phyloP scores from a whole-genome alignment of 2,797 vertebrate genomes.

The Scolopax bukidnonensis region DNA sequence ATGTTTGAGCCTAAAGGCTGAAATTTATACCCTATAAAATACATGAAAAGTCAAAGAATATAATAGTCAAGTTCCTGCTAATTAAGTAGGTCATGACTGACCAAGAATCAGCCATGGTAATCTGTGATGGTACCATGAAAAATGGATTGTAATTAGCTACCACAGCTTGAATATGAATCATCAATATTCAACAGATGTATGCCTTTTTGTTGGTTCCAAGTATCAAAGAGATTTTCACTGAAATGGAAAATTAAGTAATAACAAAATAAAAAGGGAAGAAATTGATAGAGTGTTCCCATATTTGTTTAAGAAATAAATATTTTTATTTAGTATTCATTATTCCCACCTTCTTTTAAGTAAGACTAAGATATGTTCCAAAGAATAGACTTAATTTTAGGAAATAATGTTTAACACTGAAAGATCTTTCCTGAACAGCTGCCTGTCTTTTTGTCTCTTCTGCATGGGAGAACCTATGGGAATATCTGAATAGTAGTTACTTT shows the following conservation, averaged over 20 bases:
- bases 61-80: background rate
- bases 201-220: background rate
- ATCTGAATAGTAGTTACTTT: background rate
- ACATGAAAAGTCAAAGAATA: background rate
- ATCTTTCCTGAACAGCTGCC: background rate
- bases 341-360: background rate
- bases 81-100: background rate
- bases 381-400: background rate
- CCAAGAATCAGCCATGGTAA: background rate
- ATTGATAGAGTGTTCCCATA: background rate
- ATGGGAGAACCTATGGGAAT: background rate
- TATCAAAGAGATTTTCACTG: background rate
- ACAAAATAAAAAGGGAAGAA: background rate
- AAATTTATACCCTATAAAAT: background rate
- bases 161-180: slow-evolving; percentile 32
- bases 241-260: background rate
- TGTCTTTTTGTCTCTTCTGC: background rate
- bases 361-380: background rate
- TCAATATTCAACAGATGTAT: slow-evolving; percentile 11
- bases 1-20: background rate
- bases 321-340: background rate
- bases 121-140: slow-evolving; percentile 14
- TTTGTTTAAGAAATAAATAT: background rate
- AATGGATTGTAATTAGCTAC: slow-evolving; percentile 32
- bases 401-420: background rate